Conservation (phyloP, 2,797 vertebrate genomes). For the Geotrypetes seraphini region DNA sequence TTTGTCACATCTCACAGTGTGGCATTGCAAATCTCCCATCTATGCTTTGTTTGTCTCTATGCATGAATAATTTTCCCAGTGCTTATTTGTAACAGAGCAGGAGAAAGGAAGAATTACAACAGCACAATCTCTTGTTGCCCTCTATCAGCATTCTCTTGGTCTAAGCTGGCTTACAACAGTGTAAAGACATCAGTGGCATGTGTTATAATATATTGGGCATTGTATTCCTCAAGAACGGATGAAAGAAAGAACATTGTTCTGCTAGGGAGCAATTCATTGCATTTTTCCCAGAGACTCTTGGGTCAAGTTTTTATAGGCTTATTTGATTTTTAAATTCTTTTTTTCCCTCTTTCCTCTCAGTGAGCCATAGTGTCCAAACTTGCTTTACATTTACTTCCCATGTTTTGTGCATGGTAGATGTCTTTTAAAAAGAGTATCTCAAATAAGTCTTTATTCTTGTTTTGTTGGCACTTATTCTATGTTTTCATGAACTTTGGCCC, state of each 20-base stretch:
- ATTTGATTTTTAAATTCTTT: slow-evolving; percentile 94
- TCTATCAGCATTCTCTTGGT: slow-evolving; percentile 61
- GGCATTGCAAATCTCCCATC: slow-evolving; percentile 46
- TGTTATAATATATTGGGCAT: slow-evolving; percentile 83
- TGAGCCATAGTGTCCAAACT: slow-evolving; percentile 83
- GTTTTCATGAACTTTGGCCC: slow-evolving; percentile 99
- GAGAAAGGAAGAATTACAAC: slow-evolving; percentile 46
- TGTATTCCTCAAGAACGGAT: slow-evolving; percentile 73
- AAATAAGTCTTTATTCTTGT: slow-evolving; percentile 98
- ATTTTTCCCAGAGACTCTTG: slow-evolving; percentile 97
- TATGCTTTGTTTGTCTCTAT: slow-evolving; percentile 49
- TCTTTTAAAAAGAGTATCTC: slow-evolving; percentile 94
- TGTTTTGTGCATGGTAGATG: slow-evolving; percentile 95
- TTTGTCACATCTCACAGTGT: slow-evolving; percentile 45
- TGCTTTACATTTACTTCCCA: slow-evolving; percentile 96
- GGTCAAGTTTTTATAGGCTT: slow-evolving; percentile 95
- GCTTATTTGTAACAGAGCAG: slow-evolving; percentile 37
- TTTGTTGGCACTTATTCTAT: slow-evolving; percentile 96
- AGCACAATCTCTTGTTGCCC: slow-evolving; percentile 46
- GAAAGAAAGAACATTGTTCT: slow-evolving; percentile 79
- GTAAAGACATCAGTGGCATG: slow-evolving; percentile 75
- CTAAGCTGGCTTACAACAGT: slow-evolving; percentile 69
- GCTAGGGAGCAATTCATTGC: slow-evolving; percentile 84
- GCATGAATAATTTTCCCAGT: slow-evolving; percentile 66
- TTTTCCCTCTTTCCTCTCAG: slow-evolving; percentile 74